Percentiles rank a stretch among this genome's conserved stretches.
Conservation (phyloP, 2,113 vertebrate genomes). For the Rhabdornis inornatus region DNA sequence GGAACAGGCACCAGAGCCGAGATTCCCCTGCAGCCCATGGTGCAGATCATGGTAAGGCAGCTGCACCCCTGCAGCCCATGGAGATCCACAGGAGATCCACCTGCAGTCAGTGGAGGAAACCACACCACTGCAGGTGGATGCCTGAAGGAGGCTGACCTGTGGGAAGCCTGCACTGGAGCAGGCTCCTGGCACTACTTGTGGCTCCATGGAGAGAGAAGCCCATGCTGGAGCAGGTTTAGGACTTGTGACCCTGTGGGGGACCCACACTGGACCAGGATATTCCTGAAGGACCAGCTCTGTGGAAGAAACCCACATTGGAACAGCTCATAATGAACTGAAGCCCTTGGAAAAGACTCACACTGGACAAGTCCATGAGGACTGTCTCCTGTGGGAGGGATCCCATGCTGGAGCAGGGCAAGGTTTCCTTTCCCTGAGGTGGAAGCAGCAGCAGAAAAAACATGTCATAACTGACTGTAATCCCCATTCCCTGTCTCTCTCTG, state of each 20-base stretch:
- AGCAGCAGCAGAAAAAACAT: not conserved
- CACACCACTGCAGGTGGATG: not conserved
- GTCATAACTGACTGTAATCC: not conserved
- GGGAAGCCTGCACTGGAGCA: not conserved
- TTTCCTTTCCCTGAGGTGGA: not conserved
- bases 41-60: not conserved
- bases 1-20: not conserved
- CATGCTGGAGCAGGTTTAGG: not conserved
- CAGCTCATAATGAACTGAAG: not conserved
- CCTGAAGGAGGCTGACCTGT: not conserved
- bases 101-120: not conserved
- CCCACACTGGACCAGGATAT: fast-evolving
- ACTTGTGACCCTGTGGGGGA: not conserved
- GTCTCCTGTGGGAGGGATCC: not conserved
- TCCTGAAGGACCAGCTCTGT: not conserved
- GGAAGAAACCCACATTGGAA: not conserved
- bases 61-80: not conserved
- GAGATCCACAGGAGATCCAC: not conserved
- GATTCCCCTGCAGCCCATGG: not conserved
- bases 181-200: not conserved
- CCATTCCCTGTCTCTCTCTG: not conserved
- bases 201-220: not conserved
- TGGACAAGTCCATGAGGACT: not conserved
- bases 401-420: not conserved
- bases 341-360: not conserved